Base-by-base conservation (phyloP, 2,888 invertebrate genomes). In the Netelia inedita region DNA sequence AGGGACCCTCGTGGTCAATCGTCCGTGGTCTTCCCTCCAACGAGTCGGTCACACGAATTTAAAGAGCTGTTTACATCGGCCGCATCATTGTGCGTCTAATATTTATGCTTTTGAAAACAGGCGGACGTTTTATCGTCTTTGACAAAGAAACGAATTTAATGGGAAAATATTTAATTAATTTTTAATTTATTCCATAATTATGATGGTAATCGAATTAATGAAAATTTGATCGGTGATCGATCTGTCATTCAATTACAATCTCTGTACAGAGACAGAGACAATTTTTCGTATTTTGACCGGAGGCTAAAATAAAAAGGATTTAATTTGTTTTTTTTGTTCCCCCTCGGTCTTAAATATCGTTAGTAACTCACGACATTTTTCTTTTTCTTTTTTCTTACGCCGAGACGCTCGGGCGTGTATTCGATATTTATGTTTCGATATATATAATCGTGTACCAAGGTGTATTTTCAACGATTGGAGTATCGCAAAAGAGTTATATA, bases 361-460 rank as follows among this genome's bases (percentile, higher is more conserved):
- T 59, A 66, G 68, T 43, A 14, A 76, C 41, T 69, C 43, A 63
- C 19, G n/a, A 43, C 23, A 11, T 75, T 71, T 75, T 59, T 72
- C 55, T 63, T n/a, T 28, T 35, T 55, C 9, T 68, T 68, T 43
- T 41, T 35, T 59, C 41, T 43, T 41, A 50, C 68, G 63, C 61
- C 68, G 74, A 61, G 50, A 75, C 59, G 50, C 75, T 69, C 16
- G 28, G 75, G 57, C 57, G 16, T 76, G 46, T 74, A 19, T 19
- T 81, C 23, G 69, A 85, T 85, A 78, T 83, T 80, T 83, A 71
- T 46, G 66, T 19, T 71, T 75, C 71, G 78, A 78, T 85, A 72
- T 81, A 73, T 78, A 81, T 68, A 72, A 71, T 74, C 69, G 50
- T 21, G 46, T 35, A 43, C 14, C 59, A n/a, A 14, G 46, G 74